phyloP scores from a whole-genome alignment of 2,888 invertebrate species.

The Tolmerus cingulatus region DNA sequence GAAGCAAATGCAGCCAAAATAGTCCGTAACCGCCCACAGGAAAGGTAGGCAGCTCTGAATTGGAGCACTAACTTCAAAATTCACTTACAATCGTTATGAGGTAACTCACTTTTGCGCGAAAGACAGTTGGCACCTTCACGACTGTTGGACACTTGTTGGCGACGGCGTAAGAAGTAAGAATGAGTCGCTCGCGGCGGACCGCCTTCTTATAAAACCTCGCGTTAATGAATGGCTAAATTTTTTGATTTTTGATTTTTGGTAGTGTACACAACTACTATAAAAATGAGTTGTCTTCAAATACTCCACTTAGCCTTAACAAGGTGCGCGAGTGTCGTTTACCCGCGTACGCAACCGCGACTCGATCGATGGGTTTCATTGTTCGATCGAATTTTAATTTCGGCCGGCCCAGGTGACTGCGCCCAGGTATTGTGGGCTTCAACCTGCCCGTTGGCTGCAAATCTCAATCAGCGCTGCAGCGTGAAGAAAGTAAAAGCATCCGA shows the following conservation, averaged over 20 bases:
- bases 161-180: slow-evolving; percentile 21
- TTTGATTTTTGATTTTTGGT: not conserved
- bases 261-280: not conserved
- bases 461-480: not conserved
- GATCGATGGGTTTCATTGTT: not conserved
- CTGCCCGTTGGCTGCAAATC: not conserved
- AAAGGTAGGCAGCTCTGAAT: not conserved
- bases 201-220: slow-evolving; percentile 15
- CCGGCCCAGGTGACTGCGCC: not conserved
- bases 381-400: not conserved
- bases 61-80: not conserved
- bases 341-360: not conserved
- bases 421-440: not conserved
- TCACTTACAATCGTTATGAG: not conserved
- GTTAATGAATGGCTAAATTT: slow-evolving; percentile 7
- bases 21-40: not conserved
- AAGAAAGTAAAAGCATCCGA: slow-evolving; percentile 11
- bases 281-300: not conserved
- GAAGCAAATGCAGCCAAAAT: not conserved
- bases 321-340: slow-evolving; percentile 8
- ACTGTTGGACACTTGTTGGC: not conserved
- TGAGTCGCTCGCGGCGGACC: not conserved
- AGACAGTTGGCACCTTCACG: not conserved
- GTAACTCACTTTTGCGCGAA: not conserved
- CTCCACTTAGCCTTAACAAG: slow-evolving; percentile 17